phyloP scores from a whole-genome alignment of 2,113 vertebrate species.

The Menidia beryllina region DNA sequence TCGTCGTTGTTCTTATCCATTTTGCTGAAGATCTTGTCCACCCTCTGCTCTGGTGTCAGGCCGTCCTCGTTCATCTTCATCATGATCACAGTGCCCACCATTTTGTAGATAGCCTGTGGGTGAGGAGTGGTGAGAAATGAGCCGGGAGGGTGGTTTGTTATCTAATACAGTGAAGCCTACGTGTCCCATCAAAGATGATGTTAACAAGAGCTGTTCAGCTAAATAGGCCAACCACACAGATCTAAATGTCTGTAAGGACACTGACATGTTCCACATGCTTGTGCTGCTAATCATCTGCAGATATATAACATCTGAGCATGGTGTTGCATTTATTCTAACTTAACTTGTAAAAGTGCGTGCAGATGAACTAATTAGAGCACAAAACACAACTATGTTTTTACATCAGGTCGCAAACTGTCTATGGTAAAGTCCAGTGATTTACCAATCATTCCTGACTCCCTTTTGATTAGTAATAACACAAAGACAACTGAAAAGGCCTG shows the following conservation, averaged over 20 bases:
- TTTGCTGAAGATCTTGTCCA: constrained; percentile 99
- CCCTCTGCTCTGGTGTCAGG: constrained; percentile 96
- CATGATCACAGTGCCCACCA: constrained; percentile 99
- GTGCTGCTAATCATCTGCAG: neutral
- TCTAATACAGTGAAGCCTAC: constrained; percentile 12
- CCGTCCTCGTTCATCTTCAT: constrained; percentile 99
- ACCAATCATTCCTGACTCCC: too few species aligned
- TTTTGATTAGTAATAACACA: neutral
- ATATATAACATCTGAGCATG: neutral
- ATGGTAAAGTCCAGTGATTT: too few species aligned
- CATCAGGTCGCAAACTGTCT: neutral
- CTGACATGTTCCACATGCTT: neutral
- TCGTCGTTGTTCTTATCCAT: constrained; percentile 99
- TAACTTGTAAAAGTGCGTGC: neutral
- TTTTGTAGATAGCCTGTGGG: constrained; percentile 97
- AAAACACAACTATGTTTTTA: neutral
- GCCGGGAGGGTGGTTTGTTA: constrained; percentile 10
- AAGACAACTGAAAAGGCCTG: neutral
- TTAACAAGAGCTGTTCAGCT: neutral
- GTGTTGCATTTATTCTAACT: neutral
- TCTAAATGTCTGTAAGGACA: neutral
- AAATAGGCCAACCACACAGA: neutral
- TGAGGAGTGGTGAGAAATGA: constrained; percentile 37
- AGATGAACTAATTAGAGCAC: neutral
- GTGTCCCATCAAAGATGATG: neutral